phyloP scores from a whole-genome alignment of 2,888 invertebrate genomes.

The Pocota personata region DNA sequence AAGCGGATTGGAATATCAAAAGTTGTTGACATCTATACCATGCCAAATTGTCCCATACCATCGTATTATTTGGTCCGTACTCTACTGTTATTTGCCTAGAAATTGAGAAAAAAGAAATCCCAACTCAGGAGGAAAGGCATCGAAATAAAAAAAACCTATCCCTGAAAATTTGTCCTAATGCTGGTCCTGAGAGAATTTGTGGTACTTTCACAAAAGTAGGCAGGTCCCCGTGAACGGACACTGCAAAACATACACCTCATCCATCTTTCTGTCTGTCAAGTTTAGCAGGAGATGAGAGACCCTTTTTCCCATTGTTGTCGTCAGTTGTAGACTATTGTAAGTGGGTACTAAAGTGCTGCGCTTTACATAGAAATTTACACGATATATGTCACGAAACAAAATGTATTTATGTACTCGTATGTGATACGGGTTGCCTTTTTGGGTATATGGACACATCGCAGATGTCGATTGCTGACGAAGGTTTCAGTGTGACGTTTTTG shows the following conservation, averaged over 20 bases:
- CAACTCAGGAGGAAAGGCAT: conserved; percentile 37
- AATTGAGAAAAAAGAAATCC: conserved; percentile 25
- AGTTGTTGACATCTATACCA: conserved; percentile 73
- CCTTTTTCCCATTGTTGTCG: conserved; percentile 60
- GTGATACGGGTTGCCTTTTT: conserved; percentile 59
- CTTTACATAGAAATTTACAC: conserved; percentile 66
- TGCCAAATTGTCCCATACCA: conserved; percentile 60
- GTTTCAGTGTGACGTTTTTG: conserved; percentile 36
- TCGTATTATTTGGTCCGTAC: conserved; percentile 10
- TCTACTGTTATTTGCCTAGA: conserved; percentile 36
- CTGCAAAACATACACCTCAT: conserved; percentile 63
- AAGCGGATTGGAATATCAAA: conserved; percentile 74
- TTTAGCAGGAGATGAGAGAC: conserved; percentile 69
- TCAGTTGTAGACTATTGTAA: conserved; percentile 46
- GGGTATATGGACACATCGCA: conserved; percentile 38
- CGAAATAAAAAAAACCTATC: conserved; percentile 36
- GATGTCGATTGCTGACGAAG: conserved; percentile 66
- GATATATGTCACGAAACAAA: conserved; percentile 53
- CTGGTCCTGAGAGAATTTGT: conserved; percentile 68
- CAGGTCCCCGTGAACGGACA: conserved; percentile 70
- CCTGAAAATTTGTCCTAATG: conserved; percentile 65
- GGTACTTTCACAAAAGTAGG: conserved; percentile 67
- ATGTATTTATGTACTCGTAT: conserved; percentile 15
- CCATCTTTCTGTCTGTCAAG: conserved; percentile 73
- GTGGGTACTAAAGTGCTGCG: conserved; percentile 60